These are phyloP conservation scores for Choloepus hoffmanni DNA, from an alignment of 2,113 vertebrate species.

Conservation along the genomic window DNA sequence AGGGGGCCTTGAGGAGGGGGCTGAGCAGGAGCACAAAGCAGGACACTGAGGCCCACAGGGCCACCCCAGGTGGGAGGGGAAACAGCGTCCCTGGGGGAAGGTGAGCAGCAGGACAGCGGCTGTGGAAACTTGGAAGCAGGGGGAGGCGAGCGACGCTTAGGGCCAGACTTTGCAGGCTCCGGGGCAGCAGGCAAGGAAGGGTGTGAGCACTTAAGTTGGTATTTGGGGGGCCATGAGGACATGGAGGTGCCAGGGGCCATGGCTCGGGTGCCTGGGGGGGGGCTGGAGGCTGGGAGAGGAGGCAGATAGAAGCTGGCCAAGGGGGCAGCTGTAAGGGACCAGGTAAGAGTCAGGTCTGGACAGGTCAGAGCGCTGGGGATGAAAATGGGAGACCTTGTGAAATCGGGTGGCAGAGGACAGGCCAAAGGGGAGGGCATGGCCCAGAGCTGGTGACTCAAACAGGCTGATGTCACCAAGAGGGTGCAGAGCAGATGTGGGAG, in stretches of 20 bases:
- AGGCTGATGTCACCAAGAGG: not conserved
- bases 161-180: not conserved
- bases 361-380: too few species aligned
- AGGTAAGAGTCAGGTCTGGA: not conserved
- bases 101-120: not conserved
- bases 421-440: not conserved
- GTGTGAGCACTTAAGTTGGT: too few species aligned
- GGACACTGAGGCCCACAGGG: not conserved
- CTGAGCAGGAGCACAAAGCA: too few species aligned
- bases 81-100: too few species aligned
- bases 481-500: not conserved
- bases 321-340: not conserved
- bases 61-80: accelerated
- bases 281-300: not conserved
- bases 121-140: not conserved
- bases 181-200: not conserved
- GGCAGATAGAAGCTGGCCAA: not conserved
- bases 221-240: not conserved
- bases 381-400: not conserved
- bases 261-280: accelerated
- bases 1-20: not conserved
- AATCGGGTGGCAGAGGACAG: not conserved
- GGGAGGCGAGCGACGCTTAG: accelerated
- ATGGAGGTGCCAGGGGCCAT: not conserved
- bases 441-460: not conserved